Conservation (phyloP, 2,797 vertebrate species). For the Trachops cirrhosus region DNA sequence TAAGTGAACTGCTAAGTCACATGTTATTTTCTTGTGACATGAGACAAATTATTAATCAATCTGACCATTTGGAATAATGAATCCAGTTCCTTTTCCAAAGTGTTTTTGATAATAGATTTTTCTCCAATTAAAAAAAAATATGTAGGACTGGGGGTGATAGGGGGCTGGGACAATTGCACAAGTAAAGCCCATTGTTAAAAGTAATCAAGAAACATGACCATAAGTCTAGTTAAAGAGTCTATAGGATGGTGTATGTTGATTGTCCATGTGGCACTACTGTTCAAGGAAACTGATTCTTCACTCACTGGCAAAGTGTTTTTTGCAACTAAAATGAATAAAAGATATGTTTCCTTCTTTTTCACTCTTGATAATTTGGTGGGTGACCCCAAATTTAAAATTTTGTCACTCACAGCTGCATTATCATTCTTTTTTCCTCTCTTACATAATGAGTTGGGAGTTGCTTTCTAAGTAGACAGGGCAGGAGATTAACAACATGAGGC, state of each 20-base stretch:
- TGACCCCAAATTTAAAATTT: neutral
- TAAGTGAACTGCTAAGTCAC: neutral
- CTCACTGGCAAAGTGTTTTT: neutral
- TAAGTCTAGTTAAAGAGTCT: neutral
- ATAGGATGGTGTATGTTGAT: neutral
- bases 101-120: neutral
- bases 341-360: neutral
- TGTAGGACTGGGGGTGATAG: neutral
- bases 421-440: neutral
- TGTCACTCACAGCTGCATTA: neutral
- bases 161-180: neutral
- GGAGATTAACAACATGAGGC: neutral
- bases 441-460: neutral
- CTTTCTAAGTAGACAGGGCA: neutral
- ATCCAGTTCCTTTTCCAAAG: neutral
- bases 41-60: neutral
- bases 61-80: slow-evolving; percentile 17
- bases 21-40: neutral
- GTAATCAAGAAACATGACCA: neutral
- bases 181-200: neutral
- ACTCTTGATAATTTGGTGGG: neutral
- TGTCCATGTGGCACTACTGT: neutral
- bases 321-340: neutral
- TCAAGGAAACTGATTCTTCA: neutral
- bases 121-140: neutral